These are phyloP conservation scores for Tiaroga cobitis DNA, from an alignment of 2,797 vertebrate genomes.

Conservation along the genomic window DNA sequence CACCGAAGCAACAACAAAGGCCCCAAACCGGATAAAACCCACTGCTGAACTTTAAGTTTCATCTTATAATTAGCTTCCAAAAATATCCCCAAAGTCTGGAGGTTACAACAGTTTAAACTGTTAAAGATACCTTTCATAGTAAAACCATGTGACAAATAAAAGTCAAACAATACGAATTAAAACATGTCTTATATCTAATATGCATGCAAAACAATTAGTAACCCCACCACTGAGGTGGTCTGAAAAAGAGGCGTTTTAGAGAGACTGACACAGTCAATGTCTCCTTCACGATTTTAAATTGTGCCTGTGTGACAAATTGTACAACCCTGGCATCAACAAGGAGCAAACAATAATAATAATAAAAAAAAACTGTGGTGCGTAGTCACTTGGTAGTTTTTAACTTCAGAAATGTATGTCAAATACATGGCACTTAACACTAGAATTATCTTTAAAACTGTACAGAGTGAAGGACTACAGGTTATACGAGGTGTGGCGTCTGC, in stretches of 20 bases:
- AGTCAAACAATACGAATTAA: slow-evolving; percentile 52
- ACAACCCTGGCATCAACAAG: slow-evolving; percentile 60
- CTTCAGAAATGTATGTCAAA: slow-evolving; percentile 78
- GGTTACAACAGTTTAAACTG: slow-evolving; percentile 29
- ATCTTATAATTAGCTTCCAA: slow-evolving; percentile 26
- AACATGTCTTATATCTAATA: slow-evolving; percentile 53
- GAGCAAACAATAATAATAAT: neutral
- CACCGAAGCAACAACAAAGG: slow-evolving; percentile 21
- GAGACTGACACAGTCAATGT: neutral
- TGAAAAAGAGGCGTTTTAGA: slow-evolving; percentile 7
- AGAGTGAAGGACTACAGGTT: slow-evolving; percentile 66
- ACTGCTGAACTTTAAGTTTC: neutral
- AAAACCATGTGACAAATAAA: slow-evolving; percentile 43
- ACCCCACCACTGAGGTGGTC: neutral
- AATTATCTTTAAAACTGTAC: slow-evolving; percentile 75
- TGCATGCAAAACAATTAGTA: slow-evolving; percentile 56
- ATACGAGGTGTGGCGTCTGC: slow-evolving; percentile 57
- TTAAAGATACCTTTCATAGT: slow-evolving; percentile 34
- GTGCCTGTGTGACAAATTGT: slow-evolving; percentile 63
- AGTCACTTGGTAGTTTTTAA: slow-evolving; percentile 71
- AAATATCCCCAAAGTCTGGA: slow-evolving; percentile 28
- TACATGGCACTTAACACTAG: slow-evolving; percentile 85
- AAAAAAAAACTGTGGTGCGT: slow-evolving; percentile 70
- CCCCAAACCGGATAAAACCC: slow-evolving; percentile 31
- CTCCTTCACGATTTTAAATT: slow-evolving; percentile 38